A percentile compares a stretch with the other conserved stretches of the same genome.
These are phyloP conservation scores for Halisarca cf. caerulea DNA, from an alignment of 37 sponge, comb jelly and placozoan genomes.

Conservation along the genomic window DNA sequence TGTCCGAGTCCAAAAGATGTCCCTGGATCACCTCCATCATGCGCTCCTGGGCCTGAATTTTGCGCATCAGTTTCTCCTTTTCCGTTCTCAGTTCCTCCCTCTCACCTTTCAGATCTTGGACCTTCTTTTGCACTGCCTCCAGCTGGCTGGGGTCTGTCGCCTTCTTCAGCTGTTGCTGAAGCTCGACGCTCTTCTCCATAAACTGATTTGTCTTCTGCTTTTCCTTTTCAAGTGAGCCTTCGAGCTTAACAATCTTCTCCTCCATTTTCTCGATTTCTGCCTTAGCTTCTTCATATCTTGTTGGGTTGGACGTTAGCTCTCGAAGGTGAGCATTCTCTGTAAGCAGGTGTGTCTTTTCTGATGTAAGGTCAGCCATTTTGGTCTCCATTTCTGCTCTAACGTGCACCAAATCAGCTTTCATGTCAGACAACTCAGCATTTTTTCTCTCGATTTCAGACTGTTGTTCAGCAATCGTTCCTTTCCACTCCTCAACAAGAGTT, in stretches of 20 bases:
- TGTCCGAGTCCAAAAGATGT: slow-evolving; percentile 7
- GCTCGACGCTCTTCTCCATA: neutral
- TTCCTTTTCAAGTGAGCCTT: neutral
- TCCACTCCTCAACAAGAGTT: neutral
- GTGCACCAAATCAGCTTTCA: neutral
- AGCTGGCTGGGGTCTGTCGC: neutral
- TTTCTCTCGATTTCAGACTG: neutral
- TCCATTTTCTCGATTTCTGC: neutral
- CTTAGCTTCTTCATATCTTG: neutral
- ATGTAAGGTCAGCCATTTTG: neutral
- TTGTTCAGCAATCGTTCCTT: neutral
- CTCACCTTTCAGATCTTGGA: slow-evolving; percentile 1
- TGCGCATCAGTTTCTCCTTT: slow-evolving; percentile 6
- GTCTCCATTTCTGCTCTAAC: neutral
- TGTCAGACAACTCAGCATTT: neutral
- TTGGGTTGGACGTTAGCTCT: neutral
- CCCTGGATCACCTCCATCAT: slow-evolving; percentile 22
- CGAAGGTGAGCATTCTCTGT: slow-evolving; percentile 10
- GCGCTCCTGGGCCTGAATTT: neutral
- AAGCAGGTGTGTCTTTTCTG: slow-evolving; percentile 9
- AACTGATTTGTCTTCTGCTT: neutral
- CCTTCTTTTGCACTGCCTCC: slow-evolving; percentile 2
- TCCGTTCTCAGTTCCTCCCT: slow-evolving; percentile 14
- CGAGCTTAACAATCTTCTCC: neutral
- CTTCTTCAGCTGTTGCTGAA: slow-evolving; percentile 4